Evolutionary conservation across 2,888 invertebrate species (phyloP), one percentile per base, ranked within the genome.

Genomic region (Drosophila recens): DNA sequence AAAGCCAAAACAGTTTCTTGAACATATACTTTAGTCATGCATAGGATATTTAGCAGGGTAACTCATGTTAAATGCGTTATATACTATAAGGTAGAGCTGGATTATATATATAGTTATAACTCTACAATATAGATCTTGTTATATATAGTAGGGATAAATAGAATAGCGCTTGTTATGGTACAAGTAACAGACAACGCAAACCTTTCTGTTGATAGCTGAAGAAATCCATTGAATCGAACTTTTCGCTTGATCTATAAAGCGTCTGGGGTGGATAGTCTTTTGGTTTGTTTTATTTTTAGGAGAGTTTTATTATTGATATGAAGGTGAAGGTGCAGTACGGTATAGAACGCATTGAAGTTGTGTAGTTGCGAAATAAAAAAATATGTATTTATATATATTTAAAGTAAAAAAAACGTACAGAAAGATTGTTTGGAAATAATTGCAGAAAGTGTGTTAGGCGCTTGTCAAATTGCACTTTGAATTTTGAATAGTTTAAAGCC

Each of bases 191-290:
- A 59, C 65, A 76, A 80, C 79, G 90, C 93, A 93, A 92, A 92
- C 92, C 92, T 92, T 91, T 90, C 81, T 90, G 85, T 83, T 91
- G 91, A 76, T 92, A 91, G 79, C 90, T 89, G 88, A 90, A 91
- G 93, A 95, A 94, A 90, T 95, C 95, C 93, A 94, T 94, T 61
- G 93, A 95, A 93, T 93, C 94, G 94, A 94, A 94, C 93, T 94
- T 94, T 94, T 94, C 94, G 93, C 94, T 92, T 72, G 93, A 94
- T 93, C 94, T 94, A 94, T 94, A 94, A 93, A 95, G 94, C 92
- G 94, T 94, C 91, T 94, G 94, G 79, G 93, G 91, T 89, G 91
- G 92, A 75, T 90, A 91, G 87, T 93, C 93, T 93, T 91, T 89
- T 54, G 51, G 51, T 45, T 38, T 58, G 58, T 53, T 53, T 51